Evolutionary conservation across 2,888 invertebrate genomes (phyloP).

Genomic region (Melinaea menophilus): DNA sequence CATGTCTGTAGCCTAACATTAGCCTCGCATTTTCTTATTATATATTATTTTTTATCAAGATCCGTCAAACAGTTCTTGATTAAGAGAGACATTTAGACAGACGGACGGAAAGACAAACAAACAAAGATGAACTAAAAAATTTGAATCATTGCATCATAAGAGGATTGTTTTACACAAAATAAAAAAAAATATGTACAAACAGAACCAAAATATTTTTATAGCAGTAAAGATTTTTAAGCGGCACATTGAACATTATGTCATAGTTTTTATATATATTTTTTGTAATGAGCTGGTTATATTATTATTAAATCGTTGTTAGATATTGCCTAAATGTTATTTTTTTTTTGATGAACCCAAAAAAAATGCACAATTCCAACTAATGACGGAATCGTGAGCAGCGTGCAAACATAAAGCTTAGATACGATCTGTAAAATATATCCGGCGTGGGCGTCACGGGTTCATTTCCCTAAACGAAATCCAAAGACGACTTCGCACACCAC

Average conservation of each 20-base stretch:
- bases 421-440: constrained; percentile 67
- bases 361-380: constrained; percentile 66
- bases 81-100: too few relatives aligned
- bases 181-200: too few relatives aligned
- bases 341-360: constrained; percentile 47
- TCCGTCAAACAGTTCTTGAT: too few relatives aligned
- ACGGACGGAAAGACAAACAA: too few relatives aligned
- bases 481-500: constrained; percentile 59
- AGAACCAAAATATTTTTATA: too few relatives aligned
- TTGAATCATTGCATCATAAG: too few relatives aligned
- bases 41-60: too few relatives aligned
- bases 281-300: too few relatives aligned
- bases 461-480: constrained; percentile 51
- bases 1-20: too few relatives aligned
- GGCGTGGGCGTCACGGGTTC: constrained; percentile 63
- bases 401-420: constrained; percentile 55
- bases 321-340: constrained; percentile 33
- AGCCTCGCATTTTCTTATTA: too few relatives aligned
- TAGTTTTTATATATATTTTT: neutral
- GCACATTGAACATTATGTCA: neutral
- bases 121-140: too few relatives aligned
- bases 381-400: constrained; percentile 69
- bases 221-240: neutral
- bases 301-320: neutral
- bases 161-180: too few relatives aligned